A percentile compares a stretch with the other conserved stretches of the same genome.
Conservation (phyloP, 2,888 invertebrate genomes). For the Pollenia griseotomentosa region DNA sequence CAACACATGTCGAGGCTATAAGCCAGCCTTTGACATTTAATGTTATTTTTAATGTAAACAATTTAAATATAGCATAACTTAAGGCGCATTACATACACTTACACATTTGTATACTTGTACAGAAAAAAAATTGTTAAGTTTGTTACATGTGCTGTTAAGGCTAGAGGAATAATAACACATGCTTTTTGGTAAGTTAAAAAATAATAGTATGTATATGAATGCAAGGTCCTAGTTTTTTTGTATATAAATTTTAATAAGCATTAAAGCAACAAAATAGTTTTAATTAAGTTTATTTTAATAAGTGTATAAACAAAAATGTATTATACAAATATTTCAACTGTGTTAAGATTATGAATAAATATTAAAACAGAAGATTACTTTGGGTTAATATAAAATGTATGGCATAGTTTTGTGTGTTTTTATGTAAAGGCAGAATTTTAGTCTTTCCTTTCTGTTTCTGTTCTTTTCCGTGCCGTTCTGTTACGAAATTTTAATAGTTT, state of each 20-base stretch:
- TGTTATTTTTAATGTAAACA: constrained; percentile 73
- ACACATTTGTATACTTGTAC: background rate
- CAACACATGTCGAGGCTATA: constrained; percentile 66
- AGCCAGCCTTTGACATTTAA: constrained; percentile 72
- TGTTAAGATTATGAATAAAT: constrained; percentile 9
- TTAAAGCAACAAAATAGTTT: constrained; percentile 50
- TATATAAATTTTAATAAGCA: constrained; percentile 29
- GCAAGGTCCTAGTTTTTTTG: constrained; percentile 9
- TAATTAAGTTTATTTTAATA: constrained; percentile 62
- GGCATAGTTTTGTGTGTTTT: constrained; percentile 11
- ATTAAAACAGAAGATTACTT: background rate
- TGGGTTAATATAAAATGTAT: background rate
- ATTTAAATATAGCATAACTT: constrained; percentile 71
- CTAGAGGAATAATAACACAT: constrained; percentile 62
- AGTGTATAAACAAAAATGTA: constrained; percentile 9
- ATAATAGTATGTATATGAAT: constrained; percentile 21
- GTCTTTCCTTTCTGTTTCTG: no score
- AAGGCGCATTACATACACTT: constrained; percentile 60
- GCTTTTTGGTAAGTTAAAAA: constrained; percentile 63
- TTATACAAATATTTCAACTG: constrained; percentile 32
- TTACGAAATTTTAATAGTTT: no score
- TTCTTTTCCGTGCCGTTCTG: no score
- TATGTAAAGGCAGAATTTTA: no score
- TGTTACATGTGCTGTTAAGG: constrained; percentile 29
- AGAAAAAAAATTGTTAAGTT: background rate